phyloP scores from a whole-genome alignment of 2,888 invertebrate species.

The Eugnorisma glareosa region DNA sequence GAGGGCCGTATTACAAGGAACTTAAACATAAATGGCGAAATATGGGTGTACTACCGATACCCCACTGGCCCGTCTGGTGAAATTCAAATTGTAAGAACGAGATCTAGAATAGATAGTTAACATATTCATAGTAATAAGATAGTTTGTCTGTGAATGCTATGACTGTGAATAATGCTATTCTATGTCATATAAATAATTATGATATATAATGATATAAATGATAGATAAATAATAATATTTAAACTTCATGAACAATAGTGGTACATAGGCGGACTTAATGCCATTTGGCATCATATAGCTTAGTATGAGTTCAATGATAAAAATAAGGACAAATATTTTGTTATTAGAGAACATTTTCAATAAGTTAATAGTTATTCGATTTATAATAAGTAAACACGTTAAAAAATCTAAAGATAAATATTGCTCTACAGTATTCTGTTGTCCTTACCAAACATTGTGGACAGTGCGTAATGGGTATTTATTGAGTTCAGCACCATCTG shows the following conservation, averaged over 20 bases:
- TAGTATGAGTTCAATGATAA: background rate
- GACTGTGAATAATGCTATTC: no score
- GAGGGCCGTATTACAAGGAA: background rate
- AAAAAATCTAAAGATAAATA: background rate
- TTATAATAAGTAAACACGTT: background rate
- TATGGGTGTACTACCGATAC: background rate
- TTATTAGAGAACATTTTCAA: background rate
- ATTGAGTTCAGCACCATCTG: constrained; percentile 63
- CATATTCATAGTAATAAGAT: background rate
- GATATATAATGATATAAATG: no score
- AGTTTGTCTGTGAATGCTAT: no score
- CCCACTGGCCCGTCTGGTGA: background rate
- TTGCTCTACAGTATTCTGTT: constrained; percentile 22
- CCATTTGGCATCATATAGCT: no score
- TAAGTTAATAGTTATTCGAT: background rate
- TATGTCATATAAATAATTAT: no score
- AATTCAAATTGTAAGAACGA: background rate
- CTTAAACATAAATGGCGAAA: background rate
- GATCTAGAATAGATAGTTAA: background rate
- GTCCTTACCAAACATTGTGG: constrained; percentile 32
- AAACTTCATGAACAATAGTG: no score
- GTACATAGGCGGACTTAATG: no score
- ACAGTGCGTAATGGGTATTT: constrained; percentile 55
- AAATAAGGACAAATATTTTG: background rate
- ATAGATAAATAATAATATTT: no score